Evolutionary conservation across 1,140 invertebrate genomes (phyloP).

Genomic region (Tetragnatha versicolor): DNA sequence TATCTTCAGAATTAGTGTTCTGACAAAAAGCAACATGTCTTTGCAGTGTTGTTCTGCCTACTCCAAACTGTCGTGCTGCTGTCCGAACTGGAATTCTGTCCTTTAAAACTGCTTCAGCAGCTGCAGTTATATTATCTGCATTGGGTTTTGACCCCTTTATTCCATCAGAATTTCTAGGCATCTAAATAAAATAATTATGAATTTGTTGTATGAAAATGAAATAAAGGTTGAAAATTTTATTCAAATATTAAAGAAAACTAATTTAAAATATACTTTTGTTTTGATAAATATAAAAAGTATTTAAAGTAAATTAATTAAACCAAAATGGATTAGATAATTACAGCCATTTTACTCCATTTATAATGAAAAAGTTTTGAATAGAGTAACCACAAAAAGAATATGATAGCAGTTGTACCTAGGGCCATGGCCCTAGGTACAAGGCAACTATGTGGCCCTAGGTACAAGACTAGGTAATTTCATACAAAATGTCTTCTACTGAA

Average conservation of each 20-base stretch:
- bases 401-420: background rate
- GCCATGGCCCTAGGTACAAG: background rate
- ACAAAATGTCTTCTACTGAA: background rate
- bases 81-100: background rate
- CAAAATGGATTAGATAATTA: background rate
- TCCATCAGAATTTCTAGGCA: conserved; percentile 4
- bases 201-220: background rate
- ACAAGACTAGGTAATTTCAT: background rate
- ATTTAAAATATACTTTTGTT: background rate
- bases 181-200: background rate
- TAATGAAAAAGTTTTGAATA: background rate
- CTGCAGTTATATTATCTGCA: background rate
- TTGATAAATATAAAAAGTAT: background rate
- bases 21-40: conserved; percentile 3
- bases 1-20: background rate
- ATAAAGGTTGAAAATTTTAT: background rate
- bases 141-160: background rate
- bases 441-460: background rate
- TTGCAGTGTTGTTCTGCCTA: conserved; percentile 6
- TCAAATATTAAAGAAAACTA: background rate
- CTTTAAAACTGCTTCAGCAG: background rate
- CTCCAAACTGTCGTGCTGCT: background rate
- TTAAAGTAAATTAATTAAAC: background rate
- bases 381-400: background rate
- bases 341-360: background rate